Percentiles rank a stretch among this genome's conserved stretches.
Evolutionary conservation across 2,888 invertebrate species (phyloP).

Genomic region (Dicroscelio sp.): DNA sequence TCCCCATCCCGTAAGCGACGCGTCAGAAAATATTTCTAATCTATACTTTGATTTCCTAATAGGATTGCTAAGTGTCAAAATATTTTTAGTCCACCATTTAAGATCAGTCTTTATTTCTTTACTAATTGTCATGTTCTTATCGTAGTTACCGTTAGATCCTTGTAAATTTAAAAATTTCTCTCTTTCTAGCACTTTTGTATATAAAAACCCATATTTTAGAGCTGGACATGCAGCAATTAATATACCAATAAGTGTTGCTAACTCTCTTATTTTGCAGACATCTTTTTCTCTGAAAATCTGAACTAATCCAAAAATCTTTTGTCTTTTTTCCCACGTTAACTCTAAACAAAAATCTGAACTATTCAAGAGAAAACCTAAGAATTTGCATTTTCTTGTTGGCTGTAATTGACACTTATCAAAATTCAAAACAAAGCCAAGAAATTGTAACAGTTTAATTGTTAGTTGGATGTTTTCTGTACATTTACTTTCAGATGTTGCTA

Average conservation of each 20-base stretch:
- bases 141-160: conserved; percentile 51
- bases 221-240: conserved; percentile 93
- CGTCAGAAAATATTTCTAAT: conserved; percentile 76
- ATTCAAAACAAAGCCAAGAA: conserved; percentile 78
- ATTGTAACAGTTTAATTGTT: conserved; percentile 39
- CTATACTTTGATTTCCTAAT: conserved; percentile 40
- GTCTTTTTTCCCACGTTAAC: conserved; percentile 70
- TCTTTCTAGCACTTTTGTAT: conserved; percentile 78
- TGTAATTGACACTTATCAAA: conserved; percentile 41
- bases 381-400: conserved; percentile 59
- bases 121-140: neutral
- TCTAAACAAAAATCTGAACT: conserved; percentile 8
- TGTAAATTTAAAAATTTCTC: conserved; percentile 73
- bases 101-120: neutral
- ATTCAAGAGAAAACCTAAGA: conserved; percentile 67
- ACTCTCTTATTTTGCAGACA: conserved; percentile 70
- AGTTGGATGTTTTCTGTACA: neutral
- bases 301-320: conserved; percentile 15
- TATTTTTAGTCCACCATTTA: conserved; percentile 69
- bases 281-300: neutral
- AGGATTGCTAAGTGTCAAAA: conserved; percentile 30
- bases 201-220: conserved; percentile 74
- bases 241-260: conserved; percentile 67
- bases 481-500: conserved; percentile 3
- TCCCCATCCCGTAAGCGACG: conserved; percentile 79